Base-by-base conservation (phyloP, 1,140 invertebrate species). In the Thalassaphorura encarpata region DNA sequence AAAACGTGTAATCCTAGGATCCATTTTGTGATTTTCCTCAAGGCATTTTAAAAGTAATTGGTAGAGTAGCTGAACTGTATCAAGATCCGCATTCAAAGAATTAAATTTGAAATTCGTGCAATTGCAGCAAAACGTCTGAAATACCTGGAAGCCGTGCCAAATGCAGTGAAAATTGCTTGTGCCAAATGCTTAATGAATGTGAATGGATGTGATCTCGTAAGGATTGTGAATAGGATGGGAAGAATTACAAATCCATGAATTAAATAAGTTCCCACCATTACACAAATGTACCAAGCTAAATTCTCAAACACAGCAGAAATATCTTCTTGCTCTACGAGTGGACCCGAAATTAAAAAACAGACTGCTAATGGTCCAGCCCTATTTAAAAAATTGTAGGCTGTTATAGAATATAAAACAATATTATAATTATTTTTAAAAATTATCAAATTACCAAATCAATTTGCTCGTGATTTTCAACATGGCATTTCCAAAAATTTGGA, bases 301-400 rank as follows among this genome's bases (percentile, higher is more conserved):
- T 75, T 73, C 4, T 74, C 70, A 24, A 77, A 70, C 46, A 79
- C 70, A 8, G 73, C 69, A 1, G 64, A 69, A 39, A 81, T 69
- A 66, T 80, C 75, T 42, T 77, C 70, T 71, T 82, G 79, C 49
- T 73, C 75, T 13, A 82, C 65, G 42, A 82, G 78, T 63, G 80
- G 79, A 29, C 72, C 75, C 19, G 76, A 71, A 42, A 82, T 75
- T 36, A 82, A 69, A 65, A 79, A 83, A 13, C 76, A 68, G 33
- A 82, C 79, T 47, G 80, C 80, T 33, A 82, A 63, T 3, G 80
- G 80, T 26, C 80, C 81, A 64, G 80, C 74, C 75, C 78, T 57
- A 24, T 2, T 3, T 29, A 58, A 52, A 39, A 33, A 8, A 11
- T 4, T 21, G 16, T n/a, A 48, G 6, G 27, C 4, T 13, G 28